Conservation (phyloP, 2,113 vertebrate genomes). For the Bujurquina vittata region DNA sequence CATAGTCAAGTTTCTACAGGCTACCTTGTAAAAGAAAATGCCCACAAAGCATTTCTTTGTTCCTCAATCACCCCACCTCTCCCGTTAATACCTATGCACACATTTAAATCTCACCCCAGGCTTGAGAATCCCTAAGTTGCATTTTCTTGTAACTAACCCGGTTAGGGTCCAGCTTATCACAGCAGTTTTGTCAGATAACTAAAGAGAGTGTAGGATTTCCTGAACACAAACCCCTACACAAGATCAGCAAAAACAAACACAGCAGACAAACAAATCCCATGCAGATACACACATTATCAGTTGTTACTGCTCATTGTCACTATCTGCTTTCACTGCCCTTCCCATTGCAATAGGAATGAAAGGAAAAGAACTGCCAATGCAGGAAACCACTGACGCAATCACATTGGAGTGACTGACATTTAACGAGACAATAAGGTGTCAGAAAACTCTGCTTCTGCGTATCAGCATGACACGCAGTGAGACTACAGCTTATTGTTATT, state of each 20-base stretch:
- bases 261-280: slow-evolving; percentile 22
- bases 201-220: slow-evolving; percentile 21
- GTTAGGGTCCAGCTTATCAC: not conserved
- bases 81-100: not conserved
- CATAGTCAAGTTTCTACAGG: not conserved
- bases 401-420: not conserved
- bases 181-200: slow-evolving; percentile 17
- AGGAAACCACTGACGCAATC: not conserved
- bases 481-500: no score
- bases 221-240: not conserved
- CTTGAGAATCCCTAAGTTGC: not conserved
- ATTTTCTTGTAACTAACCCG: not conserved
- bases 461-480: no score
- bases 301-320: not conserved
- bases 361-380: not conserved
- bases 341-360: not conserved
- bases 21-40: not conserved
- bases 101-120: not conserved
- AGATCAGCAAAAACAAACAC: slow-evolving; percentile 23
- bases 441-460: no score
- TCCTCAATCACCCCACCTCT: not conserved
- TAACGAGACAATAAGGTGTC: not conserved
- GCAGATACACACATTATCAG: slow-evolving; percentile 9
- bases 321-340: slow-evolving; percentile 14
- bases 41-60: not conserved